Conservation (phyloP, 92 coral and sea anemone genomes). For the Diadumene lineata region DNA sequence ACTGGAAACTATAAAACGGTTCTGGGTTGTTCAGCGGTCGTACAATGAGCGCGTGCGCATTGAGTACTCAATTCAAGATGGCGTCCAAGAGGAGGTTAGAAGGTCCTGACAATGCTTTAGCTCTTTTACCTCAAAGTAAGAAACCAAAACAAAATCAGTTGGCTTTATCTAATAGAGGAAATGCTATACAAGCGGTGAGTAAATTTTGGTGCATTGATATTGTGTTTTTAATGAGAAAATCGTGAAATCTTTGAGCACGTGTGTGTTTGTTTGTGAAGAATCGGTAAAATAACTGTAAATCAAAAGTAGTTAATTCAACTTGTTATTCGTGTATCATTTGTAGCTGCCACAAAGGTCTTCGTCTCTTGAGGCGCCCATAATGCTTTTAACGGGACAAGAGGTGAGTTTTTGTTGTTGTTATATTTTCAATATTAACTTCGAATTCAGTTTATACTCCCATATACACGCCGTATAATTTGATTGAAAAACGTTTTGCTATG, state of each 20-base stretch:
- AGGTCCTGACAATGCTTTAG: constrained; percentile 49
- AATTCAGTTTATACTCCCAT: no score
- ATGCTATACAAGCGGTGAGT: constrained; percentile 82
- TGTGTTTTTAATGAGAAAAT: neutral
- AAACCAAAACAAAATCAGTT: constrained; percentile 80
- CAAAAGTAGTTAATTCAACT: neutral
- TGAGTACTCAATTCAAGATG: constrained; percentile 48
- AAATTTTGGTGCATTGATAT: neutral
- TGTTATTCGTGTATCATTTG: neutral
- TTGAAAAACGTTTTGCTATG: neutral
- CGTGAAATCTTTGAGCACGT: neutral
- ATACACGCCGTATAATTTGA: neutral
- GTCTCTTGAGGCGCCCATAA: constrained; percentile 89
- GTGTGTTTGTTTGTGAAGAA: neutral
- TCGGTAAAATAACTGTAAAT: no score
- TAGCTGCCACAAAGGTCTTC: constrained; percentile 94
- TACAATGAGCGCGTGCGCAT: constrained; percentile 20
- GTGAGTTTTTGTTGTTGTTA: no score
- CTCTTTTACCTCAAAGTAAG: constrained; percentile 78
- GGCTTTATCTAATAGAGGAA: constrained; percentile 66
- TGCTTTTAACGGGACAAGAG: constrained; percentile 96
- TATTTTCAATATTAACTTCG: no score
- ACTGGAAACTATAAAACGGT: neutral
- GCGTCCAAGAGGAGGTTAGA: constrained; percentile 79
- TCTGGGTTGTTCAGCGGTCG: constrained; percentile 16